Percentiles rank a stretch among this genome's conserved stretches.
Conservation (phyloP, 2,113 vertebrate genomes). For the Elaphurus davidianus region DNA sequence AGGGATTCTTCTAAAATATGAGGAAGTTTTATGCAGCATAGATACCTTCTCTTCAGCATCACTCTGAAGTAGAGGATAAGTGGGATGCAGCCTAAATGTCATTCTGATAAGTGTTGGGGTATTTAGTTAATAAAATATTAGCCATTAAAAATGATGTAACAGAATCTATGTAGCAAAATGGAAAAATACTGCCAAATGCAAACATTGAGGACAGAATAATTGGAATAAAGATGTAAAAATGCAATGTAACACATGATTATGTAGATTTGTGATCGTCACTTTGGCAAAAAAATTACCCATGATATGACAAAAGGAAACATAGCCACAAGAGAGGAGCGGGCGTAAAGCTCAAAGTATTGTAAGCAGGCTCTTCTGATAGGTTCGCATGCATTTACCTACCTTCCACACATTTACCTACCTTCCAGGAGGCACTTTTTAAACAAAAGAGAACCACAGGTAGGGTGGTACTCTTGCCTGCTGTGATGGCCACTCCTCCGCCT, state of each 20-base stretch:
- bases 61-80: neutral
- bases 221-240: neutral
- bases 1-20: constrained; percentile 15
- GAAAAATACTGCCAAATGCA: neutral
- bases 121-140: neutral
- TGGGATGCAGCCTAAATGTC: neutral
- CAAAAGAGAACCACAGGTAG: neutral
- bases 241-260: neutral
- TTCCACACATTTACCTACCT: neutral
- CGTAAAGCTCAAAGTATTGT: neutral
- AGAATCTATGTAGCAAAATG: neutral
- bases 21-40: neutral
- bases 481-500: neutral
- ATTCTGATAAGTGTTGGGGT: neutral
- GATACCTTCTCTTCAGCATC: neutral
- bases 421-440: neutral
- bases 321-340: neutral
- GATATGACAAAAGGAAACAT: neutral
- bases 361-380: neutral
- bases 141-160: neutral
- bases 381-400: neutral
- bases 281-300: neutral
- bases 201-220: neutral
- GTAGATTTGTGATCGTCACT: neutral
- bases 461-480: neutral